Evolutionary conservation across 2,113 vertebrate species (phyloP).

Genomic region (Podilymbus podiceps): DNA sequence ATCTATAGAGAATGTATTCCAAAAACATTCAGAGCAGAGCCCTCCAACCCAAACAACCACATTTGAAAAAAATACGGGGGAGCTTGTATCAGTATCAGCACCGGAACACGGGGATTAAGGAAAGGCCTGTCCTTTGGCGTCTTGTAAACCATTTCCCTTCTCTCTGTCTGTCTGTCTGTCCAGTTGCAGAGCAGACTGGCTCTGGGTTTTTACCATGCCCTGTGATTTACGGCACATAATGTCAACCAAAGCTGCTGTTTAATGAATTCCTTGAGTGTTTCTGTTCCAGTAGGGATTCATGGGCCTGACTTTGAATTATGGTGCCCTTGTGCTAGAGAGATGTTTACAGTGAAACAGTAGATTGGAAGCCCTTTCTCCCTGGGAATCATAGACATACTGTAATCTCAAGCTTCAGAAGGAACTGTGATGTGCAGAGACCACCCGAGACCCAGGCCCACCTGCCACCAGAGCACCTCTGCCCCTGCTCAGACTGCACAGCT

Average conservation of each 20-base stretch:
- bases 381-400: not conserved
- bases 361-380: not conserved
- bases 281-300: not conserved
- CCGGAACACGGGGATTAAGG: not conserved
- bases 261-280: not conserved
- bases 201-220: not conserved
- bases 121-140: not conserved
- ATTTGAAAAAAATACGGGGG: not conserved
- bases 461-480: not conserved
- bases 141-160: not conserved
- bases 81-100: accelerated
- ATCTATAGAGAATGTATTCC: not conserved
- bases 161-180: not conserved
- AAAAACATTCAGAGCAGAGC: not conserved
- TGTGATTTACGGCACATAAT: not conserved
- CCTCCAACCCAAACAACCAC: conserved; percentile 21
- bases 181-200: not conserved
- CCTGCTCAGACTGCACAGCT: not conserved
- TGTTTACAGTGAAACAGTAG: not conserved
- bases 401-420: not conserved
- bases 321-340: not conserved
- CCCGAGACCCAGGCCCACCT: not conserved
- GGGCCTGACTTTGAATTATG: not conserved
- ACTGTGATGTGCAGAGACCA: not conserved
- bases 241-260: not conserved